Evolutionary conservation across 64 coral and sea anemone genomes (phyloP).

Genomic region (Acropora yongei): DNA sequence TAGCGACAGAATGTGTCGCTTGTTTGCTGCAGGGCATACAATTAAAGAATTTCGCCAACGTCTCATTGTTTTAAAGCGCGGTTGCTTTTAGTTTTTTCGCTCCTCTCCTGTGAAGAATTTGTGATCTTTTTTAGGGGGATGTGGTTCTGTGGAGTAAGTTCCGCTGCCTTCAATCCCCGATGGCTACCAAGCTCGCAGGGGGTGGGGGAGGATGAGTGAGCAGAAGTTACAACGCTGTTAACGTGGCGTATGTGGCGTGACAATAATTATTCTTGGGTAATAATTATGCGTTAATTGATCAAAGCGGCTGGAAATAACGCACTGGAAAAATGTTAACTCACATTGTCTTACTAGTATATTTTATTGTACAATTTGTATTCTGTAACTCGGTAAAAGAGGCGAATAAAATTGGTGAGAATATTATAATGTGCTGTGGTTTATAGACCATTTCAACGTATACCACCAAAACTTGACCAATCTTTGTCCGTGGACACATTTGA

Average conservation of each 20-base stretch:
- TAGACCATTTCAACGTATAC: too few relatives aligned
- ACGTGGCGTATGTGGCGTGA: neutral
- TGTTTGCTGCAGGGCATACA: neutral
- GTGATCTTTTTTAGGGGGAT: too few relatives aligned
- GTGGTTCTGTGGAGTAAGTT: neutral
- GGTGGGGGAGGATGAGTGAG: neutral
- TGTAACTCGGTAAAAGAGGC: slow-evolving; percentile 28
- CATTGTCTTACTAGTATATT: slow-evolving; percentile 42
- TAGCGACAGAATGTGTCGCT: neutral
- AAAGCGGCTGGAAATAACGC: neutral
- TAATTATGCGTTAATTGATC: neutral
- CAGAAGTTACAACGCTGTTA: neutral
- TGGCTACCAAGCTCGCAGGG: neutral
- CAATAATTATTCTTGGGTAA: neutral
- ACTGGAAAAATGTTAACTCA: slow-evolving; percentile 20
- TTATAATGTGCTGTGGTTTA: neutral
- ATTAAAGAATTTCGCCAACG: neutral
- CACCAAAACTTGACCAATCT: too few relatives aligned
- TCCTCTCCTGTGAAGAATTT: too few relatives aligned
- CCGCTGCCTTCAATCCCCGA: neutral
- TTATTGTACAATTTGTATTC: slow-evolving; percentile 61
- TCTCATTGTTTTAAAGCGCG: neutral
- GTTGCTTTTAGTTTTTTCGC: slow-evolving; percentile 25
- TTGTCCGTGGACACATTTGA: too few relatives aligned
- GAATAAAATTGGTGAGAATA: slow-evolving; percentile 47